These are phyloP conservation scores for Willisornis vidua DNA, from an alignment of 2,113 vertebrate genomes.

Conservation along the genomic window DNA sequence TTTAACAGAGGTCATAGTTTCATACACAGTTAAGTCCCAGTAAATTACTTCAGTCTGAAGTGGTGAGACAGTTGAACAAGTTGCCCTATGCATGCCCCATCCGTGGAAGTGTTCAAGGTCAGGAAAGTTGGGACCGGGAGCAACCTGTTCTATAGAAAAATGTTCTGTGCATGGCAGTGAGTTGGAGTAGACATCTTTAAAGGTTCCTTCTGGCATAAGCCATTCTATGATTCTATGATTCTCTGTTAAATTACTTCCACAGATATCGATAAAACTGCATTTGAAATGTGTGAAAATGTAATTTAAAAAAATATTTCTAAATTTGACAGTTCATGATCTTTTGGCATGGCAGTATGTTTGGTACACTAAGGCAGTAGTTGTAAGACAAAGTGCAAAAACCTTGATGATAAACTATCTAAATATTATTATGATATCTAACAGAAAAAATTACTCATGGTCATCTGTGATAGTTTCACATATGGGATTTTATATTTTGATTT, in stretches of 20 bases:
- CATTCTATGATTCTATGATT: background rate
- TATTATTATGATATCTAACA: background rate
- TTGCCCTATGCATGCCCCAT: background rate
- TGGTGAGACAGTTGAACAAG: background rate
- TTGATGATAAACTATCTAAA: background rate
- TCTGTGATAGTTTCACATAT: background rate
- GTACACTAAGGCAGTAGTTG: background rate
- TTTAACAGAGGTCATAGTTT: background rate
- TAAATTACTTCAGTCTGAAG: background rate
- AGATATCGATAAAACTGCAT: background rate
- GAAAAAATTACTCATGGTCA: background rate
- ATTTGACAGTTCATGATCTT: background rate
- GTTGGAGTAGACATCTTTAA: background rate
- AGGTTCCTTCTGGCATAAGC: background rate
- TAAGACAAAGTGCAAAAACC: background rate
- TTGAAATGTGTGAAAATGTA: background rate
- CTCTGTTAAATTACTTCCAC: background rate
- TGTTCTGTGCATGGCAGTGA: background rate
- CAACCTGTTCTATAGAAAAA: background rate
- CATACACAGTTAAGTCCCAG: background rate
- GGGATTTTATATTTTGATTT: background rate
- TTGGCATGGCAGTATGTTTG: background rate
- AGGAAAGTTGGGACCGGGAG: background rate
- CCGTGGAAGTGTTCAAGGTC: fast-evolving
- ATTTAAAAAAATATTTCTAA: background rate